Evolutionary conservation across 2,113 vertebrate species (phyloP), one percentile per base, ranked within the genome.

Genomic region (Brienomyrus brachyistius): DNA sequence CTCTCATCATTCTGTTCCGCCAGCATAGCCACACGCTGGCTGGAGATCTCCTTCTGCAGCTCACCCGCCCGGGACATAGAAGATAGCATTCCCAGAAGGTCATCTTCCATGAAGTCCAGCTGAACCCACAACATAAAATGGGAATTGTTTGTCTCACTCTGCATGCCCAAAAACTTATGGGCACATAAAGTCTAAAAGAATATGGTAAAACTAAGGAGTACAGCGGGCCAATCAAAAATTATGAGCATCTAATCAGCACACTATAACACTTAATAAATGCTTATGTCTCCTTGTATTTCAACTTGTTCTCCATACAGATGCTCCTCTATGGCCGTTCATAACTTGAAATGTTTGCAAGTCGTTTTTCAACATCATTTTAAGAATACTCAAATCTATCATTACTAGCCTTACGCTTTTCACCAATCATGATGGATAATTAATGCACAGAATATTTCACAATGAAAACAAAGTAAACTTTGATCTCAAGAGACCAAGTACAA

Each of bases 121-220:
- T 99, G 97, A 93, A 97, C 96, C 97, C 97, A 87, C 94, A 98
- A 99, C 96, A 99, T 94, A 99, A 97, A 96, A 97, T 90, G 90
- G 92, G 93, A 90, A 92, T 90, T 90, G 87, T 91, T 92, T 95
- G 94, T 95, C 91, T 94, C 91, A 88, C 89, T 92, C 88, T 91
- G 89, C 40, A 70, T 89, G 56, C 91, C 85, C 89, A 90, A 88
- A 23, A 54, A 87, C 2, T 84, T 11, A 47, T n/a, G 23, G 40
- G 7, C 40, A 47, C 40, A 84, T 40, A 80, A 70, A 31, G 3
- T 70, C n/a, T 70, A 70, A 70, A 70, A 40, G 70, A 77, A 43
- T 77, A 77, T 1, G 15, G 74, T 17, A 80, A 80, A 43, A 80
- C 35, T 35, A 6, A 40, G 11, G 1, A 4, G 31, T 17, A 77